Percentiles rank a stretch among this genome's conserved stretches.
These are phyloP conservation scores for Columba guinea DNA, from an alignment of 2,797 vertebrate genomes.

Conservation along the genomic window DNA sequence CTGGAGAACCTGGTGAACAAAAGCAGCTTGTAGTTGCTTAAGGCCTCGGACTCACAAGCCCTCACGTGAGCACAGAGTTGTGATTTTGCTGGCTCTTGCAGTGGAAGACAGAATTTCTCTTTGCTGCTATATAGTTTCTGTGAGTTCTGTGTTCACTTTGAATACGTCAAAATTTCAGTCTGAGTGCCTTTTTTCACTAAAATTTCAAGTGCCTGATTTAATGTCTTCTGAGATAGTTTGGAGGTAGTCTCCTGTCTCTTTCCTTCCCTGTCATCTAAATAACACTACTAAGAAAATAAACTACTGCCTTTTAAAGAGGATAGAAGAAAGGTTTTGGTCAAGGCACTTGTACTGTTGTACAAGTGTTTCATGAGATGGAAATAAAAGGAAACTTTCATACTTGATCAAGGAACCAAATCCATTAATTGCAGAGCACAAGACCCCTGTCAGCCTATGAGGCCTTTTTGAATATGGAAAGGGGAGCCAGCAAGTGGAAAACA, in stretches of 20 bases:
- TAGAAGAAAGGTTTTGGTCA: not conserved
- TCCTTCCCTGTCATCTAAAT: not conserved
- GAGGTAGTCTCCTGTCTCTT: not conserved
- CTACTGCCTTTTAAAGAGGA: not conserved
- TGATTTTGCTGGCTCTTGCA: not conserved
- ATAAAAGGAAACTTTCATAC: not conserved
- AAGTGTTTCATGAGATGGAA: not conserved
- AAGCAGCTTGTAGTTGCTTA: not conserved
- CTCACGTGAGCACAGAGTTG: not conserved
- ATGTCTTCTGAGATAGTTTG: not conserved
- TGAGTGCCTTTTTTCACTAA: not conserved
- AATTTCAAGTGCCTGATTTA: not conserved
- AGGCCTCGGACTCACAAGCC: too few relatives aligned
- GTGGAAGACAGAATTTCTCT: not conserved
- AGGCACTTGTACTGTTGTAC: not conserved
- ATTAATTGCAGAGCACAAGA: not conserved
- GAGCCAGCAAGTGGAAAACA: not conserved
- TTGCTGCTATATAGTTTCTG: not conserved
- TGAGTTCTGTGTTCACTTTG: not conserved
- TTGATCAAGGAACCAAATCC: not conserved
- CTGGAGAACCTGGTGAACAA: not conserved
- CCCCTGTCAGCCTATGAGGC: not conserved
- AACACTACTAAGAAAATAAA: not conserved
- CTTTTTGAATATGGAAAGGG: not conserved
- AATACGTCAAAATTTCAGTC: not conserved